Evolutionary conservation across 2,113 vertebrate genomes (phyloP).

Genomic region (Corynorhinus townsendii): DNA sequence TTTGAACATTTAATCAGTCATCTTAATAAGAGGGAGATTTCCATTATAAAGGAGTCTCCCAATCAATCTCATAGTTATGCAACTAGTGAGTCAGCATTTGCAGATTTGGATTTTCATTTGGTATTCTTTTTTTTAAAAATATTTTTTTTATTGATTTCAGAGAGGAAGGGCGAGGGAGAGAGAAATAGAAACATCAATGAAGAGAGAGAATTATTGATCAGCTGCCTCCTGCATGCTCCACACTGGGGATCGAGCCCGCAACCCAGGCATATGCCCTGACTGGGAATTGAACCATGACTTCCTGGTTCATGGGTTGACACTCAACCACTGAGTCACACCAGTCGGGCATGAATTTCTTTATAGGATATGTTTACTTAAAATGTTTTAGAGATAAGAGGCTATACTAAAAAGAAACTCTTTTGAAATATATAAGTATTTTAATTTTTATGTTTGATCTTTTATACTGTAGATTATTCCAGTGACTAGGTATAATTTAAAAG

Average conservation of each 20-base stretch:
- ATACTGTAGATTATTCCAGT: background rate
- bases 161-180: too few species aligned
- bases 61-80: background rate
- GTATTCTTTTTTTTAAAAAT: background rate
- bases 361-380: background rate
- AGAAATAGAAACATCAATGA: too few species aligned
- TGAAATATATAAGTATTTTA: background rate
- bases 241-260: too few species aligned
- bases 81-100: background rate
- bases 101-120: background rate
- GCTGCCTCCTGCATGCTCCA: too few species aligned
- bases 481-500: background rate
- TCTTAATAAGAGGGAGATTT: background rate
- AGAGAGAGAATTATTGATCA: too few species aligned
- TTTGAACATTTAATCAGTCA: background rate
- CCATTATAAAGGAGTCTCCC: background rate
- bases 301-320: too few species aligned
- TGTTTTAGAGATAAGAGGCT: background rate
- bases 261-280: too few species aligned
- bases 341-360: background rate
- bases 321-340: too few species aligned
- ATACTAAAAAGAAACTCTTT: background rate
- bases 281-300: too few species aligned
- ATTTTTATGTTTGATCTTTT: constrained; percentile 13
- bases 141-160: too few species aligned